Evolutionary conservation across 2,113 vertebrate species (phyloP), one percentile per base, ranked within the genome.

Genomic region (Odocoileus virginianus): DNA sequence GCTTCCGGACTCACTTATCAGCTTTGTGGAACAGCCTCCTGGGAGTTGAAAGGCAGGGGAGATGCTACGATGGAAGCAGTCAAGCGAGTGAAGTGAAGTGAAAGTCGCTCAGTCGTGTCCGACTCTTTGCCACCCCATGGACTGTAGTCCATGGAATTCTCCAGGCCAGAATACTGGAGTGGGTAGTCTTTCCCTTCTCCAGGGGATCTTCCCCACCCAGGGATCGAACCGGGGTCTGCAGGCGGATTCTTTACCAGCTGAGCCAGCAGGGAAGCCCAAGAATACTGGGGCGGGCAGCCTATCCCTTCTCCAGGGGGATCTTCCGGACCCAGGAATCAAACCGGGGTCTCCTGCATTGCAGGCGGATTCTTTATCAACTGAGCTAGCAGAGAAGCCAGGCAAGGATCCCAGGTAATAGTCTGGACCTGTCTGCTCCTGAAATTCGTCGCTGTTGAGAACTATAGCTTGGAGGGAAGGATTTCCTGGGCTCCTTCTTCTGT

Each of bases 361-460:
- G n/a, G n/a, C n/a, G 6, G 67, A 71, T 23, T 40, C 19, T 71
- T 23, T 6, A 40, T 19, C 67, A 40, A 3, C 19, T 40, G n/a
- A 12, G n/a, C 19, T 21, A 36, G 19, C 17, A n/a, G n/a, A 3
- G 17, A 40, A 36, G 67, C 19, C 64, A 71, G 67, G 67, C n/a
- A 12, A 40, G 11, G 2, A 11, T 27, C 27, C 60, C 85, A 11
- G n/a, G 4, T 21, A 3, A 11, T 0, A 47, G 45, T 1, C 30
- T 6, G 52, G 7, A 7, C 9, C 19, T 0, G 8, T n/a, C 11
- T 52, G 13, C 30, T 52, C 25, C 54, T 93, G 74, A 21, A 57
- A 13, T 28, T 27, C 3, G 0, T 2, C 0, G 2, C 40, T 40
- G 19, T 2, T 47, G 47, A 60, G 21, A 5, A 4, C 3, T 1